Conservation (phyloP, 2,797 vertebrate species). For the Schizothorax lantsangensis region DNA sequence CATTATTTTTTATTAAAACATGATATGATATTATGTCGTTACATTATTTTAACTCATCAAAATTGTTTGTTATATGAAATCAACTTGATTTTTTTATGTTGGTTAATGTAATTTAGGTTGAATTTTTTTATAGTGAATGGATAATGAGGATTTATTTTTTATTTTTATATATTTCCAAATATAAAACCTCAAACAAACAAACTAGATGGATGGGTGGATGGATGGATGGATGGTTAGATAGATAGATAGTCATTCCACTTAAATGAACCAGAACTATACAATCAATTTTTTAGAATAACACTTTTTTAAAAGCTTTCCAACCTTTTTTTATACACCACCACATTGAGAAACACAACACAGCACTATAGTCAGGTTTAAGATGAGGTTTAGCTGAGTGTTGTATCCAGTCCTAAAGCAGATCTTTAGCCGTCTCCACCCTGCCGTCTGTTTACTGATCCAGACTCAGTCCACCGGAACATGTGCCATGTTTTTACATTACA, state of each 20-base stretch:
- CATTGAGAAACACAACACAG: background rate
- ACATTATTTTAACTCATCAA: too few relatives aligned
- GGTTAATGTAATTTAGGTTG: background rate
- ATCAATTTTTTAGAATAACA: background rate
- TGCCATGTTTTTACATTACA: background rate
- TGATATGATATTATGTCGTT: too few relatives aligned
- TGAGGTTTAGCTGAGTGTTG: background rate
- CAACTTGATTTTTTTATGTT: background rate
- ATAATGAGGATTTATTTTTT: background rate
- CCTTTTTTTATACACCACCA: background rate
- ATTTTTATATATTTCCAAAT: too few relatives aligned
- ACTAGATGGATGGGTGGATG: too few relatives aligned
- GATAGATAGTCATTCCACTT: too few relatives aligned
- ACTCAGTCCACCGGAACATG: background rate
- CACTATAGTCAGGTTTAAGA: background rate
- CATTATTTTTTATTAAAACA: too few relatives aligned
- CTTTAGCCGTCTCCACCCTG: background rate
- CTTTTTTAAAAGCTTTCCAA: background rate
- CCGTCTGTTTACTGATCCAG: constrained; percentile 16
- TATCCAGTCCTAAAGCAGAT: background rate
- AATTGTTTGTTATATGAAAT: too few relatives aligned
- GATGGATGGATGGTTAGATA: too few relatives aligned
- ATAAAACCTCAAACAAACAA: too few relatives aligned
- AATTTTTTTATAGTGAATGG: background rate
- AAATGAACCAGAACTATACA: too few relatives aligned